Percentiles rank a stretch among this genome's conserved stretches.
These are phyloP conservation scores for Pseudomyrmex dendroicus DNA, from an alignment of 1,140 invertebrate species.

Conservation along the genomic window DNA sequence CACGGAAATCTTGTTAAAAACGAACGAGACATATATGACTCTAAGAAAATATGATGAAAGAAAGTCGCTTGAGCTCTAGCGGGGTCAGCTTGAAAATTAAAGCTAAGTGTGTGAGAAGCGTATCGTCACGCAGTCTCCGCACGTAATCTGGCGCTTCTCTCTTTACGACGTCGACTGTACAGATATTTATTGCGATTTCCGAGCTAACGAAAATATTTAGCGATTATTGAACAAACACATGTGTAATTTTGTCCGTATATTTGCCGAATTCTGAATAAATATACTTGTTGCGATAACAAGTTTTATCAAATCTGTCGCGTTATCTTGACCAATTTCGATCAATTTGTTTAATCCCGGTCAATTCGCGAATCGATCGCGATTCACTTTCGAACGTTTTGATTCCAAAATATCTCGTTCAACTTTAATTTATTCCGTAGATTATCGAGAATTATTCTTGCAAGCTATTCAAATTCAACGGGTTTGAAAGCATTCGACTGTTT, in stretches of 20 bases:
- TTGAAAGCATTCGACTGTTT: background rate
- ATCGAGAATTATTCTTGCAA: slow-evolving; percentile 7
- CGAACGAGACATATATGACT: too few species aligned
- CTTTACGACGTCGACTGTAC: background rate
- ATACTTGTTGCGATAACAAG: slow-evolving; percentile 49
- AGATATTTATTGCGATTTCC: background rate
- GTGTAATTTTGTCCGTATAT: slow-evolving; percentile 12
- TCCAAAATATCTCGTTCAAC: background rate
- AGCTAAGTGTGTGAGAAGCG: too few species aligned
- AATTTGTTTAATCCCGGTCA: slow-evolving; percentile 18
- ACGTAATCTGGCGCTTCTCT: background rate
- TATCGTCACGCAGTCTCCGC: background rate
- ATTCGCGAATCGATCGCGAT: slow-evolving; percentile 35
- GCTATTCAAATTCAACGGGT: background rate
- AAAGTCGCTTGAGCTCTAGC: too few species aligned
- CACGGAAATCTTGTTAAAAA: too few species aligned
- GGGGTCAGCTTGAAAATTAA: too few species aligned
- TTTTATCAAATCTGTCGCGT: slow-evolving; percentile 34
- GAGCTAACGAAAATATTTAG: background rate
- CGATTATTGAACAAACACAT: background rate
- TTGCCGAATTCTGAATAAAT: slow-evolving; percentile 29
- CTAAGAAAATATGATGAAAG: too few species aligned
- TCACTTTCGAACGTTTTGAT: slow-evolving; percentile 31
- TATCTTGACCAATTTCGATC: slow-evolving; percentile 15
- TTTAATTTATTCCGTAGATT: slow-evolving; percentile 14